A percentile compares a stretch with the other conserved stretches of the same genome.
phyloP scores from a whole-genome alignment of 2,888 invertebrate species.

The Sarcophaga subvicina region DNA sequence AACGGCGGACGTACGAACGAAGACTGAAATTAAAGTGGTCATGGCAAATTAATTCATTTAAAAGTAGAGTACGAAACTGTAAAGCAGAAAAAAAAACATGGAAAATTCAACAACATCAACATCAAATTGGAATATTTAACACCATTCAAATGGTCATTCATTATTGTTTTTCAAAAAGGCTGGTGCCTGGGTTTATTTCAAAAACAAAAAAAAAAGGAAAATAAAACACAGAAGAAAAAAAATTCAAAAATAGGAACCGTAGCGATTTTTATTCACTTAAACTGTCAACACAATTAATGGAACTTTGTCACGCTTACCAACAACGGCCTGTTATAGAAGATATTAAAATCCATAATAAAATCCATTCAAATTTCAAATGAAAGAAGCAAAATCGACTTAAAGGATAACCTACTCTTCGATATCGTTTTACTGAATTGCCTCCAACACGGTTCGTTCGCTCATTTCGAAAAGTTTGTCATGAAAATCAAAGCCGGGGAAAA shows the following conservation, averaged over 20 bases:
- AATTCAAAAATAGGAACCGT: slow-evolving; percentile 3
- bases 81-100: slow-evolving; percentile 40
- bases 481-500: no score
- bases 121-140: slow-evolving; percentile 56
- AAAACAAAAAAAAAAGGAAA: not conserved
- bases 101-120: slow-evolving; percentile 1
- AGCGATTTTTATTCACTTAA: slow-evolving; percentile 65
- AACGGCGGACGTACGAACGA: not conserved
- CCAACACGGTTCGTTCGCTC: fast-evolving
- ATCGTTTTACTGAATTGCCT: no score
- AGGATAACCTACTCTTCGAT: no score
- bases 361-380: not conserved
- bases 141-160: slow-evolving; percentile 61
- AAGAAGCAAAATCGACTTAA: slow-evolving; percentile 10
- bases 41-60: slow-evolving; percentile 64
- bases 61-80: slow-evolving; percentile 52
- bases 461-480: no score
- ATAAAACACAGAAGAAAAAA: not conserved
- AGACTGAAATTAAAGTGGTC: slow-evolving; percentile 42
- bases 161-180: slow-evolving; percentile 47
- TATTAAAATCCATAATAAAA: slow-evolving; percentile 7
- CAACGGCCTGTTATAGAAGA: not conserved
- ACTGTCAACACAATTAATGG: slow-evolving; percentile 70
- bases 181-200: not conserved
- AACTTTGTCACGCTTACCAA: slow-evolving; percentile 65